Percentiles rank a stretch among this genome's conserved stretches.
phyloP scores from a whole-genome alignment of 2,888 invertebrate genomes.

The Beris morrisii region DNA sequence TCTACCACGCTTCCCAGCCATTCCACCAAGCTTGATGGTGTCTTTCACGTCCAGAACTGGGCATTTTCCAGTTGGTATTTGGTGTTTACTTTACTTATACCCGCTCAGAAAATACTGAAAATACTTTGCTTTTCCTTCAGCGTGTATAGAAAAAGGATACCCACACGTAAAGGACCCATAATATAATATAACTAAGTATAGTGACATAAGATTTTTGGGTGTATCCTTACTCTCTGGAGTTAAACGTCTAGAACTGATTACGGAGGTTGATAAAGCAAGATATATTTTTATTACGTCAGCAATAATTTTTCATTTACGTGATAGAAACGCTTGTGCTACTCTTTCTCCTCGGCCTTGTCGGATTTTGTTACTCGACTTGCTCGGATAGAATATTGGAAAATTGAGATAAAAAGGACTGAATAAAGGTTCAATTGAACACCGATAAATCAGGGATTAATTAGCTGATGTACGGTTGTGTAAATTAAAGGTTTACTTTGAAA shows the following conservation, averaged over 20 bases:
- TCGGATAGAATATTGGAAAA: constrained; percentile 24
- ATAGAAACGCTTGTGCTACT: constrained; percentile 24
- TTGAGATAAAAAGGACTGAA: constrained; percentile 28
- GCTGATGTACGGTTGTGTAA: constrained; percentile 29
- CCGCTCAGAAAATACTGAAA: too few species aligned
- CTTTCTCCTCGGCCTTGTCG: neutral
- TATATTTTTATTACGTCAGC: constrained; percentile 32
- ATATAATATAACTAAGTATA: neutral
- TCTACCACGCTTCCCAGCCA: too few species aligned
- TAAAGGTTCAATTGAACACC: constrained; percentile 24
- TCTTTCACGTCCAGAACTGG: too few species aligned
- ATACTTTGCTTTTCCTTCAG: neutral
- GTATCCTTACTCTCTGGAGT: constrained; percentile 16
- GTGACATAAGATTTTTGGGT: constrained; percentile 6
- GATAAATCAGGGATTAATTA: constrained; percentile 32
- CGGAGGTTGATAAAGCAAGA: constrained; percentile 28
- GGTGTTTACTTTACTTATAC: too few species aligned
- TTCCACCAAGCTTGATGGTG: too few species aligned
- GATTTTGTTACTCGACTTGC: neutral
- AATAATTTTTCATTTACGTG: constrained; percentile 33
- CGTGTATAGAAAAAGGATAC: constrained; percentile 1
- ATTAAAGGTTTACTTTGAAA: constrained; percentile 9
- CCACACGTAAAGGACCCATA: constrained; percentile 2
- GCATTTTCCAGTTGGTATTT: too few species aligned
- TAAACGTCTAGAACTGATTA: constrained; percentile 28